Conservation (phyloP, 2,888 invertebrate species). For the Coelopa pilipes region DNA sequence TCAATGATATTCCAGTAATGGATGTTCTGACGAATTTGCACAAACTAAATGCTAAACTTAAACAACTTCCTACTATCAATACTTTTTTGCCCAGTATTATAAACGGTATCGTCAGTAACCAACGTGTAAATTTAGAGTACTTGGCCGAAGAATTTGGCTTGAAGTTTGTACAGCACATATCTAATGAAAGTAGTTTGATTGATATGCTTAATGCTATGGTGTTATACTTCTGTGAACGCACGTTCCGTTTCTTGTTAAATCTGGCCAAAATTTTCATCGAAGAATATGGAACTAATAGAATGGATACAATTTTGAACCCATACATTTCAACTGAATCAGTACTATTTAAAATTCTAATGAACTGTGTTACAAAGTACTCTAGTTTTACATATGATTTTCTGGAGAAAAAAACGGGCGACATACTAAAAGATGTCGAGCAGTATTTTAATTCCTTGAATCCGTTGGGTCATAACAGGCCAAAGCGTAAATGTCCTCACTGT, state of each 20-base stretch:
- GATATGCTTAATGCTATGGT: conserved; percentile 52
- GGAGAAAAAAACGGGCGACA: conserved; percentile 42
- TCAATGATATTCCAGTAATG: conserved; percentile 60
- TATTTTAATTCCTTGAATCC: conserved; percentile 44
- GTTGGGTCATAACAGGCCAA: conserved; percentile 5
- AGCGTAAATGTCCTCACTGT: conserved; percentile 39
- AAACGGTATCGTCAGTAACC: not conserved
- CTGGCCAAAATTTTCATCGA: conserved; percentile 54
- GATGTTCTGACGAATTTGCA: conserved; percentile 48
- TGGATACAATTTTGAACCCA: conserved; percentile 49
- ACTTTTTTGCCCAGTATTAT: conserved; percentile 6
- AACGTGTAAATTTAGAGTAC: conserved; percentile 34
- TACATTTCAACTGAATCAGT: conserved; percentile 56
- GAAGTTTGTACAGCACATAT: conserved; percentile 55
- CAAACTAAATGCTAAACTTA: conserved; percentile 45
- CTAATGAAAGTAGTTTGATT: conserved; percentile 48
- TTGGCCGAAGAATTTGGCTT: conserved; percentile 46
- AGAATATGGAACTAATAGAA: conserved; percentile 46
- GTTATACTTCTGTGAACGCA: conserved; percentile 46
- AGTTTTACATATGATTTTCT: conserved; percentile 47
- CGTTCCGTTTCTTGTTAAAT: conserved; percentile 49
- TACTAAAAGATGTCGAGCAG: conserved; percentile 39
- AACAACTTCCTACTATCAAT: not conserved
- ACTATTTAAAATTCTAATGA: conserved; percentile 53
- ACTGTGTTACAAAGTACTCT: conserved; percentile 50